Conservation (phyloP, 2,888 invertebrate species). For the Cepaea hortensis region DNA sequence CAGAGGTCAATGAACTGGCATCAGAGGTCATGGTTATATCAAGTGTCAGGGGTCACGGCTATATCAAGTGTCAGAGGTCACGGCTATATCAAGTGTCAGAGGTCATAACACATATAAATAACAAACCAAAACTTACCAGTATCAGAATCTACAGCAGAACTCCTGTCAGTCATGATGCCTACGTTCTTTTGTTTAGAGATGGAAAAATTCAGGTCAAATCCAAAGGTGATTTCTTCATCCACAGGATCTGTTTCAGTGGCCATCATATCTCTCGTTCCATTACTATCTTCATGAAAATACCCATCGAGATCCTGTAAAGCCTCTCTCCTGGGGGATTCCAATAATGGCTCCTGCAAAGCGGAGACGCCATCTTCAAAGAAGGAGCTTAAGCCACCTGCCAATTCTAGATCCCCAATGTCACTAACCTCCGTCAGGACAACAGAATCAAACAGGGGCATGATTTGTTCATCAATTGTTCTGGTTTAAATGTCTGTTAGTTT, state of each 20-base stretch:
- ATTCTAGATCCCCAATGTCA: constrained; percentile 32
- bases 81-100: no score
- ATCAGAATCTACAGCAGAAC: constrained; percentile 23
- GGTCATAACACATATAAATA: background rate
- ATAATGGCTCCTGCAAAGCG: constrained; percentile 14
- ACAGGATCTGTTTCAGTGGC: background rate
- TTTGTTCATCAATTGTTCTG: background rate
- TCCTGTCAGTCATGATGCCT: constrained; percentile 21
- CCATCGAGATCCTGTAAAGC: background rate
- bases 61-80: no score
- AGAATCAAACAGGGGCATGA: constrained; percentile 44
- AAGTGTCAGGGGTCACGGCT: no score
- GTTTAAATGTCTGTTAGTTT: no score
- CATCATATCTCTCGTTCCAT: background rate
- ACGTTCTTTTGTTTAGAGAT: constrained; percentile 23
- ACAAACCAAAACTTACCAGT: constrained; percentile 30
- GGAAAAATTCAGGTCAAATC: constrained; percentile 28
- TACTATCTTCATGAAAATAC: constrained; percentile 5
- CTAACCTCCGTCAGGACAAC: constrained; percentile 43
- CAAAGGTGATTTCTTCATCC: constrained; percentile 6
- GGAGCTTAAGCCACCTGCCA: constrained; percentile 34
- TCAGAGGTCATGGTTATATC: no score
- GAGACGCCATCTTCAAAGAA: constrained; percentile 30
- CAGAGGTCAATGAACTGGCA: no score
- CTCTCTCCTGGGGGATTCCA: constrained; percentile 16